A percentile compares a stretch with the other conserved stretches of the same genome.
phyloP scores from a whole-genome alignment of 1,140 invertebrate species.

The Ylistrum balloti region DNA sequence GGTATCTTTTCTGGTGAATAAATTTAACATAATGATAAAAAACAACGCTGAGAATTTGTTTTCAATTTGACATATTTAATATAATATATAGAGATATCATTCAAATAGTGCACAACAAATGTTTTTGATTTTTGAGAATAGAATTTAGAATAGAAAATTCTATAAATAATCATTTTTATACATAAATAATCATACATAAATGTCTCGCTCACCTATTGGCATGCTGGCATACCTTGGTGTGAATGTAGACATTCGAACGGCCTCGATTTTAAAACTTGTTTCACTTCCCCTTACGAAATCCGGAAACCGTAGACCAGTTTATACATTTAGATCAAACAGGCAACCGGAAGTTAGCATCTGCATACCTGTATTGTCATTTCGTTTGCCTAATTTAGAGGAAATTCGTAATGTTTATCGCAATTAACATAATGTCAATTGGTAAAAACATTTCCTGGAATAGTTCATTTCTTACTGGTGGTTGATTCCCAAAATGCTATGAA shows the following conservation, averaged over 20 bases:
- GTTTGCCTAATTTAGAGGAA: background rate
- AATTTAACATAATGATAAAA: background rate
- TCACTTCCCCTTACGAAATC: background rate
- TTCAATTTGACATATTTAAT: conserved; percentile 22
- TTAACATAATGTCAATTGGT: background rate
- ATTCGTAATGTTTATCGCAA: background rate
- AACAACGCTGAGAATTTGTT: background rate
- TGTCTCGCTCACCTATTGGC: background rate
- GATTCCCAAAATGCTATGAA: background rate
- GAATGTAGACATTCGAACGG: conserved; percentile 3
- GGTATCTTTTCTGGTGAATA: too few species aligned
- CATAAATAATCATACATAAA: background rate
- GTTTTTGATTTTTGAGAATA: conserved; percentile 38
- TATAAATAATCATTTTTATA: conserved; percentile 29
- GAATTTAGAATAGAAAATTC: conserved; percentile 28
- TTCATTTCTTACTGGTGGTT: background rate
- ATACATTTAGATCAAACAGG: background rate
- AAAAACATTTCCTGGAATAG: background rate
- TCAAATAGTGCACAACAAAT: conserved; percentile 13
- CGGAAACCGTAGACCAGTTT: background rate
- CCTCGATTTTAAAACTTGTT: background rate
- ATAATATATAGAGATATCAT: conserved; percentile 40
- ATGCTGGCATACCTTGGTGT: conserved; percentile 8
- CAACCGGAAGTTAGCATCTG: background rate
- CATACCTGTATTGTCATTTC: background rate